Base-by-base conservation (phyloP, 2,888 invertebrate genomes). In the Clostera curtula region DNA sequence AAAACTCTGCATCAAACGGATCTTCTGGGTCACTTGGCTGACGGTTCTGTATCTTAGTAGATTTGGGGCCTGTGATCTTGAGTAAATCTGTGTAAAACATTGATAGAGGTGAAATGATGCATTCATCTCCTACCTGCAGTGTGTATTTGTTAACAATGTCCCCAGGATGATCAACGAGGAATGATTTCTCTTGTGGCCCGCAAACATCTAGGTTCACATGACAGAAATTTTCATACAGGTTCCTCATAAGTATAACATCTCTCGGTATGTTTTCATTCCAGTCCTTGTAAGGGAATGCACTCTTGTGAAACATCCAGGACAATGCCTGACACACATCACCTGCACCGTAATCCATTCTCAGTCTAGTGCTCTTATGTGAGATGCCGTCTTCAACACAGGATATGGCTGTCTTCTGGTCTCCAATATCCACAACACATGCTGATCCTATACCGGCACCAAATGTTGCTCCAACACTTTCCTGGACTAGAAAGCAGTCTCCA, bases 321-420 rank as follows among this genome's bases (percentile, higher is more conserved):
- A 97, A 89, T 4, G 93, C 90, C 65, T 96, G 93, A 0, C 96
- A 94, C 0, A 97, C 91, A 74, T 98, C 97, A 6, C 93, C 92
- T 3, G 96, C 94, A 3, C 97, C 97, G 59, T 95, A 96, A 46
- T 94, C 93, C 85, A 97, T 87, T 26, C 93, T 76, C 54, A 91
- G 88, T 56, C 96, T 85, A 0, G 97, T 95, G 40, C 92, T 91
- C 43, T 92, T 89, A 56, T 95, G 95, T 12, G 97, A 97, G 34
- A 97, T 93, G 1, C 96, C 97, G 83, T 97, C 97, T 79, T 97
- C 97, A 1, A 97, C 96, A 77, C 97, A 98, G 2, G 96, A 96
- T 10, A 98, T 92, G 0, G 96, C 95, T 0, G 95, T 96, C 80
- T 97, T 97, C 65, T 97, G 95, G 61, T 97, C 97, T 0, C 97